These are phyloP conservation scores for Drosophila sp. DNA, from an alignment of 1,140 invertebrate genomes.

Conservation along the genomic window DNA sequence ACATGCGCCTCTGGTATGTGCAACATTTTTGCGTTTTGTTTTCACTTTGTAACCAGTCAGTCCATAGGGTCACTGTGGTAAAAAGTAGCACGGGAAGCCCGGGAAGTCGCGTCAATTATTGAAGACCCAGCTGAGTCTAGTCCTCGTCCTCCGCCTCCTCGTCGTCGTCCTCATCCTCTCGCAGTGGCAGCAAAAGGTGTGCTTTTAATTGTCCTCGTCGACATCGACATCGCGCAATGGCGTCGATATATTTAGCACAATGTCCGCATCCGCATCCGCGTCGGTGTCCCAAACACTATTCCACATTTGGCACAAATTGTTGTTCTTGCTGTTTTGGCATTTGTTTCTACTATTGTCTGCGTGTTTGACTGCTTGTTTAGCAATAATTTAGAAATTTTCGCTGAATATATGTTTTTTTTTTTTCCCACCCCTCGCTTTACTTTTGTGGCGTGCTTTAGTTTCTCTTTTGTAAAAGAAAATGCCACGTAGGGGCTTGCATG, in stretches of 20 bases:
- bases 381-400: constrained; percentile 79
- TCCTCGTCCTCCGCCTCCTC: background rate
- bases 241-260: constrained; percentile 68
- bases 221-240: constrained; percentile 31
- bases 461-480: background rate
- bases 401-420: constrained; percentile 64
- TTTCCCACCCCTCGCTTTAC: constrained; percentile 53
- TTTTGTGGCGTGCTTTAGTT: constrained; percentile 52
- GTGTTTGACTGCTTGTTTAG: constrained; percentile 75
- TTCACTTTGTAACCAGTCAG: constrained; percentile 49
- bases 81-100: background rate
- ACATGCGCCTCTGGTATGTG: background rate
- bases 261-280: constrained; percentile 27
- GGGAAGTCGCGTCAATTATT: constrained; percentile 70
- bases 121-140: constrained; percentile 47
- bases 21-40: constrained; percentile 69
- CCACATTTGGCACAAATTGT: constrained; percentile 65
- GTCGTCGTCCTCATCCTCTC: background rate
- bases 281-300: constrained; percentile 39
- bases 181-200: constrained; percentile 68
- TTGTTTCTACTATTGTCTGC: constrained; percentile 37
- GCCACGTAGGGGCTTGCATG: constrained; percentile 4
- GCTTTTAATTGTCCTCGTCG: constrained; percentile 73
- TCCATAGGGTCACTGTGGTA: background rate
- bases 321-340: constrained; percentile 39